These are phyloP conservation scores for Onychomys torridus DNA, from an alignment of 2,797 vertebrate genomes.

Conservation along the genomic window DNA sequence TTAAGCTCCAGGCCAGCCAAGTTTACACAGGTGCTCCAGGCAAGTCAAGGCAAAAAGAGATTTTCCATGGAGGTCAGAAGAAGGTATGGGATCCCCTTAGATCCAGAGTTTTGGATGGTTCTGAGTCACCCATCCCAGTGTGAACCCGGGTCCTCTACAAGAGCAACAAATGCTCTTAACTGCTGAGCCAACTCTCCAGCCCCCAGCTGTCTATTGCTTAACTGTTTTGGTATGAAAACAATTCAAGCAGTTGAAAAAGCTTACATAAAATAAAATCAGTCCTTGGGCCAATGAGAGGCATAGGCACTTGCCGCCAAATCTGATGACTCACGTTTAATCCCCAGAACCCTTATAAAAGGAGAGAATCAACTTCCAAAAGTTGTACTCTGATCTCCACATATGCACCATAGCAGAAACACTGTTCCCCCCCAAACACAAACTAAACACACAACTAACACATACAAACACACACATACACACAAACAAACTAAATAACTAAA, in stretches of 20 bases:
- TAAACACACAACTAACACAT: too few species aligned
- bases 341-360: not conserved
- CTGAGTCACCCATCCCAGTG: not conserved
- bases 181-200: not conserved
- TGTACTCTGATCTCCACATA: not conserved
- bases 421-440: too few species aligned
- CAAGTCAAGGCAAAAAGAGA: not conserved
- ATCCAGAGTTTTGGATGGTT: not conserved
- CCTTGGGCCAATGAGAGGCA: not conserved
- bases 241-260: not conserved
- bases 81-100: not conserved
- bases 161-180: not conserved
- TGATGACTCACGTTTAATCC: not conserved
- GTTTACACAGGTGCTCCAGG: not conserved
- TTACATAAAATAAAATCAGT: conserved; percentile 6
- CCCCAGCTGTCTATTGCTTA: not conserved
- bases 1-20: not conserved
- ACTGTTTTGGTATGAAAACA: conserved; percentile 2
- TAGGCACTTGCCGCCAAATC: not conserved
- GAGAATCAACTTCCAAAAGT: not conserved
- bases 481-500: not conserved
- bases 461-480: not conserved
- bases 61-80: not conserved
- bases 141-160: not conserved
- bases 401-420: not conserved